Base-by-base conservation (phyloP, 2,888 invertebrate species). In the Orchesellides sinensis region DNA sequence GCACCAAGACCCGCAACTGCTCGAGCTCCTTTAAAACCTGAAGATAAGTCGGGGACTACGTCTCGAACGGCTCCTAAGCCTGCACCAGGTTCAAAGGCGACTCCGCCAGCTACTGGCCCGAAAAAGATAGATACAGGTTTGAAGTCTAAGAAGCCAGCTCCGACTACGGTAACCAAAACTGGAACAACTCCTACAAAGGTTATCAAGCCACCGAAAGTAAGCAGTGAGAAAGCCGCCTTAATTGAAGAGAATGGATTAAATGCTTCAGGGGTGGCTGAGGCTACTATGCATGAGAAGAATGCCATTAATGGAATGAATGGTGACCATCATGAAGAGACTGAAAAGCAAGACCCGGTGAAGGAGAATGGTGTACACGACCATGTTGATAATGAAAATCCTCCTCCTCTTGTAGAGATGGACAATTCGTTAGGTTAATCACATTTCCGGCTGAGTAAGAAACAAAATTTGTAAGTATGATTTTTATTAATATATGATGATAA, bases 111-210 rank as follows among this genome's bases (percentile, higher is more conserved):
- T n/a, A n/a, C n/a, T n/a, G n/a, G n/a, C n/a, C n/a, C n/a, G 17
- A 75, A 65, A 79, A 87, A 88, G 83, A 83, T 87, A 82, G 89
- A 84, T 61, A 86, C 82, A 17, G 25, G n/a, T 4, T 47, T 78
- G 12, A 68, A 56, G 17, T 12, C 52, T 1, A 54, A 66, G 8
- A 79, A 77, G 49, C 75, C 75, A 19, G 2, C 19, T 17, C 19
- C 66, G 12, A 25, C 25, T 23, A 3, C 59, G 8, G 3, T 23
- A 2, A 59, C 32, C 27, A 59, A 21, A 19, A n/a, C 29, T 32
- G 73, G 61, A 21, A 56, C 29, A 61, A 10, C 47, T 8, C 27
- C 65, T 1, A 19, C 19, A 19, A 75, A 73, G 19, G 1, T 32
- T 10, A 29, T 45, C 2, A 72, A 72, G 14, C 19, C 65, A 23